Percentiles rank a stretch among this genome's conserved stretches.
phyloP scores from a whole-genome alignment of 2,888 invertebrate genomes.

The Ethmia dodecea region DNA sequence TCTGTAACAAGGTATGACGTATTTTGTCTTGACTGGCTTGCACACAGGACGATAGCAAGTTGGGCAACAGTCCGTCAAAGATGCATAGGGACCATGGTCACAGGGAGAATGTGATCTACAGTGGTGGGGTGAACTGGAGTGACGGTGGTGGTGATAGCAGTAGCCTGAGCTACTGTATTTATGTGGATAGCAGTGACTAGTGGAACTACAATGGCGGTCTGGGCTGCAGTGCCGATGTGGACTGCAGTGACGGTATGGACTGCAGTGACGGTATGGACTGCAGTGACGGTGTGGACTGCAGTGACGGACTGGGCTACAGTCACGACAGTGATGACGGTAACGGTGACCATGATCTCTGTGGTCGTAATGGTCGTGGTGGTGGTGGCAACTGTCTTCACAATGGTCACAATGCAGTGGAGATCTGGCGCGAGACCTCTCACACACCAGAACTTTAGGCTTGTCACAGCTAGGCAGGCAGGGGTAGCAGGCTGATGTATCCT shows the following conservation, averaged over 20 bases:
- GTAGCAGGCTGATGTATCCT: conserved; percentile 27
- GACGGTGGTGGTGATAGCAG: conserved; percentile 20
- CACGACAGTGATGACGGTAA: not conserved
- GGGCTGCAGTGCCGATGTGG: conserved; percentile 10
- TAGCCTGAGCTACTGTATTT: conserved; percentile 18
- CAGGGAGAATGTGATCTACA: not conserved
- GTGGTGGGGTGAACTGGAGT: conserved; percentile 8
- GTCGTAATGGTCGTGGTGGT: not conserved
- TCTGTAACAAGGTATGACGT: conserved; percentile 65
- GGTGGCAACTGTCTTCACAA: not conserved
- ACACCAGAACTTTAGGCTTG: conserved; percentile 32
- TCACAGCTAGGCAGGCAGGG: conserved; percentile 48
- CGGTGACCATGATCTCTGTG: not conserved
- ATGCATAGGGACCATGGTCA: not conserved
- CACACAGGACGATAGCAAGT: conserved; percentile 25
- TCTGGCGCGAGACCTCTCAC: conserved; percentile 15
- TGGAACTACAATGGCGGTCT: not conserved
- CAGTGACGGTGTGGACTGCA: not conserved
- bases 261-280: conserved; percentile 6
- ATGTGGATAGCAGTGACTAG: not conserved
- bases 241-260: conserved; percentile 23
- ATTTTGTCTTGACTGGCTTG: conserved; percentile 53
- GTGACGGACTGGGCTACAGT: not conserved
- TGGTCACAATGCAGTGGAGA: not conserved
- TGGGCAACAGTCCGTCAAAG: conserved; percentile 15